Evolutionary conservation across 1,140 invertebrate genomes (phyloP), one percentile per base, ranked within the genome.

Genomic region (Geopemphigus sp.): DNA sequence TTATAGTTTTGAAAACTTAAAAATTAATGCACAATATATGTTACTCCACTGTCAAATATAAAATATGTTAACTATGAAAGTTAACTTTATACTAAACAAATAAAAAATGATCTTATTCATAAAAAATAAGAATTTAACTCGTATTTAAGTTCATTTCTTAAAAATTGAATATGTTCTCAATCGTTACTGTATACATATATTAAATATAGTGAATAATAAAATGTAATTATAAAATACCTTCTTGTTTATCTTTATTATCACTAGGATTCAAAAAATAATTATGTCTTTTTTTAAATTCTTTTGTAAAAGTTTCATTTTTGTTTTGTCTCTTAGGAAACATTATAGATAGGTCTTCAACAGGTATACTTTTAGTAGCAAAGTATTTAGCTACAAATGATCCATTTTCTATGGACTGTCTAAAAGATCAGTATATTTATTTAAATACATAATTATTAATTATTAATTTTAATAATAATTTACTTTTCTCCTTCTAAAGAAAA

Each of bases 321-420:
- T 59, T 78, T 29, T 47, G 29, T 63, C 14, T 50, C 39, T 39
- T 61, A 26, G 74, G 57, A 78, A 78, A 78, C 26, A 78, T 61
- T 61, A 15, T 22, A 47, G 74, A 78, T n/a, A 78, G 59, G 17
- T 78, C 74, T 78, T 78, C 74, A 17, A 76, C n/a, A 10, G 73
- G 73, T 22, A 59, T n/a, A 78, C 74, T 61, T 78, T 78, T 78
- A n/a, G 74, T 22, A 61, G 74, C 74, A 78, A 78, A 78, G 14
- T 78, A 78, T 50, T 78, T 78, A 26, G 74, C 57, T 19, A 57
- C 57, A 47, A 63, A 78, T n/a, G 74, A 78, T 29, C 22, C 39
- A 50, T 78, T 63, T 47, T 63, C 57, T 50, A 63, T n/a, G 1
- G 74, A 78, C 17, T 78, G 74, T 12, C 74, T 78, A 63, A 50